phyloP scores from a whole-genome alignment of 2,888 invertebrate species.

The Osedax frankpressi region DNA sequence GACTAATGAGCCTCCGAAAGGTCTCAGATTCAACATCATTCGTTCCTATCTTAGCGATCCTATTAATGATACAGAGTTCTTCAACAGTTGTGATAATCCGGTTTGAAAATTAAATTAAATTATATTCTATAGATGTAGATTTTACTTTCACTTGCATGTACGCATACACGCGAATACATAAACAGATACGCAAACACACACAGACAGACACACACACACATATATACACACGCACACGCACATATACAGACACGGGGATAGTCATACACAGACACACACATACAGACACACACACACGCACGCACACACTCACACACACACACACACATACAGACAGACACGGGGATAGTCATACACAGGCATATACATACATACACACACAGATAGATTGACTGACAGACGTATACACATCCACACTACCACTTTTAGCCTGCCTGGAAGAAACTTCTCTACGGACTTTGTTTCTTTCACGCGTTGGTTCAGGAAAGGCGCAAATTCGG shows the following conservation, averaged over 20 bases:
- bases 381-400: background rate
- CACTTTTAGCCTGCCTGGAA: constrained; percentile 42
- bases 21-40: constrained; percentile 46
- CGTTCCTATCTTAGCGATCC: constrained; percentile 64
- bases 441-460: constrained; percentile 48
- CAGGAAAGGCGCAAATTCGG: constrained; percentile 50
- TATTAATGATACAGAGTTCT: constrained; percentile 73
- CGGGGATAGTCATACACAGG: background rate
- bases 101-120: constrained; percentile 28
- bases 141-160: background rate
- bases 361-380: background rate
- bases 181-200: background rate
- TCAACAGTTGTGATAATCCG: constrained; percentile 45
- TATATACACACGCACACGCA: background rate
- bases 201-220: background rate
- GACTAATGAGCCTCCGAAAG: constrained; percentile 49
- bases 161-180: background rate
- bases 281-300: background rate
- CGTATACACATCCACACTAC: background rate
- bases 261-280: background rate
- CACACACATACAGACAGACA: background rate
- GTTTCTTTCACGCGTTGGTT: constrained; percentile 50
- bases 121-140: background rate
- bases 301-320: background rate
- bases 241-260: no score